Conservation (phyloP, 1,140 invertebrate genomes). For the Rhizoglyphus robini region DNA sequence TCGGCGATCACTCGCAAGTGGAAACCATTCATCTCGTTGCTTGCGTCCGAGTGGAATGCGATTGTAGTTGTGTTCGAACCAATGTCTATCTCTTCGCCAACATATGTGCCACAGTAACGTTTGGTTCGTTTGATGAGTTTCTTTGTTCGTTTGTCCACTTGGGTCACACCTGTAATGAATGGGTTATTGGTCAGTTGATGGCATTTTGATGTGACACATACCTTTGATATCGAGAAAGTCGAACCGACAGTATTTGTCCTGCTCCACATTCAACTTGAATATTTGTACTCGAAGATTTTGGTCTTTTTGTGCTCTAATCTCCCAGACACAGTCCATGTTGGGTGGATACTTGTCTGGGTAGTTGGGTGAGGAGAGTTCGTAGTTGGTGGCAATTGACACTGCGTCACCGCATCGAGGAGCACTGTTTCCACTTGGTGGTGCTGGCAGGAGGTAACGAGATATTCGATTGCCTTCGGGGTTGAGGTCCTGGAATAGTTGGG, state of each 20-base stretch:
- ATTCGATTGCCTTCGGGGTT: neutral
- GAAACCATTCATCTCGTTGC: constrained; percentile 24
- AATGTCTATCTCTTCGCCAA: constrained; percentile 20
- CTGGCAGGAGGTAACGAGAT: neutral
- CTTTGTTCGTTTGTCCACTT: neutral
- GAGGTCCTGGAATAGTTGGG: constrained; percentile 1
- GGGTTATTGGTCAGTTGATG: neutral
- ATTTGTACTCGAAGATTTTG: constrained; percentile 21
- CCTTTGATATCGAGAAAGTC: constrained; percentile 22
- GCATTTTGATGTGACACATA: neutral
- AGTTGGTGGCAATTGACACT: neutral
- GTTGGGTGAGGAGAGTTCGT: constrained; percentile 1
- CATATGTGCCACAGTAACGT: constrained; percentile 23
- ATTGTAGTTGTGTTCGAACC: constrained; percentile 21
- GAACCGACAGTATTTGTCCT: constrained; percentile 23
- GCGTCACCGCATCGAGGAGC: neutral
- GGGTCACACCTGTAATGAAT: constrained; percentile 1
- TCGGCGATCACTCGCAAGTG: constrained; percentile 23
- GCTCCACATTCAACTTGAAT: constrained; percentile 22
- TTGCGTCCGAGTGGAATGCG: constrained; percentile 24
- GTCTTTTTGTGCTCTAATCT: constrained; percentile 16
- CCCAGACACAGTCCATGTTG: constrained; percentile 25
- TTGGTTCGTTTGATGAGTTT: neutral
- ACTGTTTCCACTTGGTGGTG: neutral
- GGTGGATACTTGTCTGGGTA: constrained; percentile 23